A percentile compares a stretch with the other conserved stretches of the same genome.
Conservation (phyloP, 1,140 invertebrate species). For the Agraylea sexmaculata region DNA sequence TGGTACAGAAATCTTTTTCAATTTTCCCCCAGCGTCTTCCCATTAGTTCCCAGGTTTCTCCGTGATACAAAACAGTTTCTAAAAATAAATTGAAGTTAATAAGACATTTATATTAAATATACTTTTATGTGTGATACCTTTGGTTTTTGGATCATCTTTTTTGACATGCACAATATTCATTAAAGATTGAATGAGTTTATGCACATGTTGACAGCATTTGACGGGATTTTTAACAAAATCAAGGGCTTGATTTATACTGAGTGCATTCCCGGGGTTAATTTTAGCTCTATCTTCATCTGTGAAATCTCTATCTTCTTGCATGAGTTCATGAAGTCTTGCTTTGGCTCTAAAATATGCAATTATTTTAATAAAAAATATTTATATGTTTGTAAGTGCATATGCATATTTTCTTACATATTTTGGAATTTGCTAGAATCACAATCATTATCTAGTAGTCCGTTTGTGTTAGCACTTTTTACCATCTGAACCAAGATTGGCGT, state of each 20-base stretch:
- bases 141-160: slow-evolving; percentile 77
- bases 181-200: slow-evolving; percentile 73
- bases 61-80: slow-evolving; percentile 90
- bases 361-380: slow-evolving; percentile 11
- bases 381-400: no score
- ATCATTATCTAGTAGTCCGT: slow-evolving; percentile 95
- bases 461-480: slow-evolving; percentile 99
- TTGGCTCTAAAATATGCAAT: slow-evolving; percentile 65
- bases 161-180: slow-evolving; percentile 77
- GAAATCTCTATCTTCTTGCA: slow-evolving; percentile 86
- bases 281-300: slow-evolving; percentile 69
- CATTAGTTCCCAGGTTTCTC: slow-evolving; percentile 98
- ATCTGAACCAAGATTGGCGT: slow-evolving; percentile 99
- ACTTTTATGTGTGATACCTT: slow-evolving; percentile 41
- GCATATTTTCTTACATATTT: slow-evolving; percentile 66
- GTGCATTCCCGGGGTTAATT: slow-evolving; percentile 82
- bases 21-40: slow-evolving; percentile 96
- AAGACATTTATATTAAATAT: slow-evolving; percentile 2
- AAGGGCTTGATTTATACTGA: slow-evolving; percentile 78
- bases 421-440: slow-evolving; percentile 94
- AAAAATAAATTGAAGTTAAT: slow-evolving; percentile 22
- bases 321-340: slow-evolving; percentile 81
- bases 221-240: slow-evolving; percentile 95
- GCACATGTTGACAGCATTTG: slow-evolving; percentile 82
- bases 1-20: slow-evolving; percentile 95